Conservation (phyloP, 2,797 vertebrate species). For the Tokudaia muenninki region DNA sequence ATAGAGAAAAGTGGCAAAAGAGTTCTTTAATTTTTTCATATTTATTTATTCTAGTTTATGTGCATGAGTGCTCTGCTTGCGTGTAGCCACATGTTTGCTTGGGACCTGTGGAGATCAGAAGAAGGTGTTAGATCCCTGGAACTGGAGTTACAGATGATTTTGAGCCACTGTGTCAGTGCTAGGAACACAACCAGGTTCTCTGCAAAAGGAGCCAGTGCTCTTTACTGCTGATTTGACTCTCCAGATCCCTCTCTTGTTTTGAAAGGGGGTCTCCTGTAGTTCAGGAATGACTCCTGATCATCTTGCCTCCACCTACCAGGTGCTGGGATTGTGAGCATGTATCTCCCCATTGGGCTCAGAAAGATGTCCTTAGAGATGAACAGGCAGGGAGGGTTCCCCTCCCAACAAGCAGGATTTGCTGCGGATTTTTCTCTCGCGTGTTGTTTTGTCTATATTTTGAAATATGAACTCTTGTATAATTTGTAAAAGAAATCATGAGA, state of each 20-base stretch:
- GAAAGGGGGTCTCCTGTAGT: background rate
- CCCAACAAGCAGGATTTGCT: background rate
- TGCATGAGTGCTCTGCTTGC: background rate
- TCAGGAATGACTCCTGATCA: background rate
- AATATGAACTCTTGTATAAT: background rate
- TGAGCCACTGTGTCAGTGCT: background rate
- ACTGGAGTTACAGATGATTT: background rate
- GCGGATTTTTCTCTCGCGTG: background rate
- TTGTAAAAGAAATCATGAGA: background rate
- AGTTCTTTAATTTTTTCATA: background rate
- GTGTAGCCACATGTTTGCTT: too few relatives aligned
- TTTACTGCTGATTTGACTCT: background rate
- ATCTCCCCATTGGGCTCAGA: background rate
- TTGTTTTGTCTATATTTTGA: background rate
- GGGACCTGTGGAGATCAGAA: background rate
- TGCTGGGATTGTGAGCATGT: background rate
- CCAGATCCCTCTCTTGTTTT: background rate
- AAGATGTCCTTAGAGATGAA: background rate
- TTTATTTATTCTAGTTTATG: background rate
- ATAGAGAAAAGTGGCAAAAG: background rate
- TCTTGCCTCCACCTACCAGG: background rate
- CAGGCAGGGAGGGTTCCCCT: background rate
- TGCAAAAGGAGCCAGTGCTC: background rate
- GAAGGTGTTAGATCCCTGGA: too few relatives aligned
- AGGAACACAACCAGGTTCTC: too few relatives aligned